Base-by-base conservation (phyloP, 2,113 vertebrate species). In the Vulpes lagopus region DNA sequence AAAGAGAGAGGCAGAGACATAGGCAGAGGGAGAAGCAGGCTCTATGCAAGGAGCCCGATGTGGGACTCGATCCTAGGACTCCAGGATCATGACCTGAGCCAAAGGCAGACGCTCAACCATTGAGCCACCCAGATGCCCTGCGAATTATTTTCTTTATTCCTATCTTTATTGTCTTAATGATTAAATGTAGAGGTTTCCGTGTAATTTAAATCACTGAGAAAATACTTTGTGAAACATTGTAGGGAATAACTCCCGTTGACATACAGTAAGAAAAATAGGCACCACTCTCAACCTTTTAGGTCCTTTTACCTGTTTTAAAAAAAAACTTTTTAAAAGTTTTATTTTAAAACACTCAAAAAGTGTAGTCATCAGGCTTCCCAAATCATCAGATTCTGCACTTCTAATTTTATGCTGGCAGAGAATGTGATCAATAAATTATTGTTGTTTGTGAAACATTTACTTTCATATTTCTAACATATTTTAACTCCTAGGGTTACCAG, bases 401-500 rank as follows among this genome's bases (percentile, higher is more conserved):
- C 84, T 89, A 92, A 88, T 95, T 94, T 97, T 94, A 97, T 93
- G 85, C 92, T 97, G 80, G 84, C 91, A 97, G 92, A 97, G 79
- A 98, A 97, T 57, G 7, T 0, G 73, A 97, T 96, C 97, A 93
- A 96, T 98, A 97, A 98, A 98, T 94, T 96, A 97, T 96, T 80
- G 84, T 91, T 98, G 65, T 98, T 98, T 97, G 94, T 97, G 95
- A 98, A 98, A 98, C 98, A 98, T 97, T 98, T 98, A 97, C 94
- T 98, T 98, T 97, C 95, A 95, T 98, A 97, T 86, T 97, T 97
- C 97, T 98, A 98, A 98, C 93, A 96, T 98, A 97, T 98, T 98
- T 98, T 98, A 98, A 99, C 98, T 98, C 98, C 97, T 94, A 91
- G 94, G 95, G 97, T 98, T 99, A 98, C 98, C 94, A 98, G 98